phyloP scores from a whole-genome alignment of 2,888 invertebrate genomes.

The Cryptocheilus praepositus region DNA sequence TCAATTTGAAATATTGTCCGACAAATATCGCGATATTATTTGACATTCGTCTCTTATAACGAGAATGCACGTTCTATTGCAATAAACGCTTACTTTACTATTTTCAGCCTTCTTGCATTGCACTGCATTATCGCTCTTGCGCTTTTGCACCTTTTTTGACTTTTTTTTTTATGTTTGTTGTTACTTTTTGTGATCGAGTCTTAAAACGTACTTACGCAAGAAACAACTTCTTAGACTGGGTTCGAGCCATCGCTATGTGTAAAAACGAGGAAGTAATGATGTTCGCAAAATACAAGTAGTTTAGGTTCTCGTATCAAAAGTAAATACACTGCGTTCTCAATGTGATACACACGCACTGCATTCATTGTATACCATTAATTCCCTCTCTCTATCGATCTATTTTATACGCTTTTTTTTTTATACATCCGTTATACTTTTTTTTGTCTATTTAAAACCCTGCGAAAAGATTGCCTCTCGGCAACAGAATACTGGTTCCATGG shows the following conservation, averaged over 20 bases:
- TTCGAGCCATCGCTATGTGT: conserved; percentile 49
- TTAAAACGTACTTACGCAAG: conserved; percentile 40
- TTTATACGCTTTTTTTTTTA: conserved; percentile 41
- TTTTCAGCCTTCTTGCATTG: conserved; percentile 55
- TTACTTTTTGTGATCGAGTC: no score
- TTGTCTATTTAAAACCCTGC: conserved; percentile 55
- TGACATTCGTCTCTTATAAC: conserved; percentile 56
- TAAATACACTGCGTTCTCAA: conserved; percentile 49
- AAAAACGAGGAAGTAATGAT: conserved; percentile 54
- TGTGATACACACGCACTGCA: conserved; percentile 36
- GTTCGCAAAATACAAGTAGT: conserved; percentile 57
- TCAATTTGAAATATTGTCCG: conserved; percentile 59
- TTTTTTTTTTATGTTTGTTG: no score
- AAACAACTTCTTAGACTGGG: conserved; percentile 53
- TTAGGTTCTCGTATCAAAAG: conserved; percentile 55
- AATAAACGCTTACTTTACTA: conserved; percentile 53
- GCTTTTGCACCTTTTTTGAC: conserved; percentile 52
- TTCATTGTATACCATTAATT: conserved; percentile 55
- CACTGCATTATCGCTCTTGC: conserved; percentile 52
- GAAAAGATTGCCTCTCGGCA: conserved; percentile 67
- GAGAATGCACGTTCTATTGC: conserved; percentile 54
- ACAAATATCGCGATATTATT: conserved; percentile 61
- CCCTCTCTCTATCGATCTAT: conserved; percentile 48
- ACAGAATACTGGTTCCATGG: conserved; percentile 55
- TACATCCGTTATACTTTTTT: conserved; percentile 19